phyloP scores from a whole-genome alignment of 1,140 invertebrate genomes.

The Bombus sylvicola region DNA sequence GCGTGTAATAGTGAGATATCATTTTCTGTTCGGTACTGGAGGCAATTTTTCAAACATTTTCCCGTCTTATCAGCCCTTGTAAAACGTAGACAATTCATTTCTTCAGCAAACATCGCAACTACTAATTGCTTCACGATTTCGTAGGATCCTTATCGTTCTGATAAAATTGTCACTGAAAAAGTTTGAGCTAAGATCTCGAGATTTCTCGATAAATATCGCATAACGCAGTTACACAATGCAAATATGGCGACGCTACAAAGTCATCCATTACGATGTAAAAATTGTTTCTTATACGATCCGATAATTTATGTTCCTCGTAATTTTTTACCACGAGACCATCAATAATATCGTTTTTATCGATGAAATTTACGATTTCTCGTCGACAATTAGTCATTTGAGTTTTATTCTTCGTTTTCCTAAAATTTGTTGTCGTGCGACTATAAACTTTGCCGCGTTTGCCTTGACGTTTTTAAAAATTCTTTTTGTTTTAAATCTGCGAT shows the following conservation, averaged over 20 bases:
- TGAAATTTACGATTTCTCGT: not conserved
- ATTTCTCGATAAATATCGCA: not conserved
- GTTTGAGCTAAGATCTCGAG: not conserved
- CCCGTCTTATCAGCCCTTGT: not conserved
- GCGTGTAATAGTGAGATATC: not conserved
- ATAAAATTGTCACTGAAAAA: not conserved
- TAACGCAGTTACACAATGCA: not conserved
- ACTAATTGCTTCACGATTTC: conserved; percentile 1
- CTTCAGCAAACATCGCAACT: not conserved
- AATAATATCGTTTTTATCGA: not conserved
- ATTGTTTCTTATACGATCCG: not conserved
- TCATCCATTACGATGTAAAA: not conserved
- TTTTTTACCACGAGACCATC: not conserved
- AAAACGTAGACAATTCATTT: not conserved
- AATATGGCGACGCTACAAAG: not conserved
- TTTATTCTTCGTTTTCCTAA: not conserved
- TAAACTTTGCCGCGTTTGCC: too few species aligned
- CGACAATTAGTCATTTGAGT: not conserved
- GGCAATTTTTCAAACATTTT: not conserved
- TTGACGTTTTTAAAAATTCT: not conserved
- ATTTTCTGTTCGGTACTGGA: not conserved
- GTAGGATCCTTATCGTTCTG: not conserved
- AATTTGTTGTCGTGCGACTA: not conserved
- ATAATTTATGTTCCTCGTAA: not conserved
- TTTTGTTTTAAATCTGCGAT: not conserved